A percentile compares a stretch with the other conserved stretches of the same genome.
Conservation (phyloP, 2,113 vertebrate genomes). For the Melanocharis versteri region DNA sequence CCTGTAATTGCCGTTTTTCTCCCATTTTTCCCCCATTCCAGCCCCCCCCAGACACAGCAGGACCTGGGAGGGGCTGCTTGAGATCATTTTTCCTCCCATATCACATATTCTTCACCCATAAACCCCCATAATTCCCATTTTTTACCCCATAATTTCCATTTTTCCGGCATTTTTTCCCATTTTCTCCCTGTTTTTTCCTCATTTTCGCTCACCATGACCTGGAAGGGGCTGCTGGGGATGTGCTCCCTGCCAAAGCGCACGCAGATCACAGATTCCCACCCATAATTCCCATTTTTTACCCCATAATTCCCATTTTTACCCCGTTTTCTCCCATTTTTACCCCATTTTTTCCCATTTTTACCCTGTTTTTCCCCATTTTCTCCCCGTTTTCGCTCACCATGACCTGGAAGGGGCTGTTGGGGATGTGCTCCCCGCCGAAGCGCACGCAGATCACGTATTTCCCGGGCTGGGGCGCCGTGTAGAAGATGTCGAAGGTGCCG, state of each 20-base stretch:
- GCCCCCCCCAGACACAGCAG: too few species aligned
- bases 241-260: constrained; percentile 79
- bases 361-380: neutral
- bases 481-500: constrained; percentile 95
- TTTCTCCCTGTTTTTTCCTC: too few species aligned
- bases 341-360: neutral
- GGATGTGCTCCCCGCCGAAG: constrained; percentile 93
- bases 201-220: constrained; percentile 79
- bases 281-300: too few species aligned
- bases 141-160: too few species aligned
- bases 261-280: too few species aligned
- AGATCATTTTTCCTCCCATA: too few species aligned
- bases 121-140: too few species aligned
- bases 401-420: constrained; percentile 96
- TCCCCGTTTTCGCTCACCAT: constrained; percentile 65
- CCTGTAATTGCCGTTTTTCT: too few species aligned
- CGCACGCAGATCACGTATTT: constrained; percentile 92
- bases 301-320: too few species aligned
- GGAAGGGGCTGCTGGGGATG: constrained; percentile 95
- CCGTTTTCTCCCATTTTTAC: neutral
- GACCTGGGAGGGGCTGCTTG: too few species aligned
- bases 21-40: too few species aligned
- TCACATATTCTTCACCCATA: too few species aligned
- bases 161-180: neutral
- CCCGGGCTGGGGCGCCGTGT: constrained; percentile 90